phyloP scores from a whole-genome alignment of 2,888 invertebrate genomes.

The Sarcophaga subvicina region DNA sequence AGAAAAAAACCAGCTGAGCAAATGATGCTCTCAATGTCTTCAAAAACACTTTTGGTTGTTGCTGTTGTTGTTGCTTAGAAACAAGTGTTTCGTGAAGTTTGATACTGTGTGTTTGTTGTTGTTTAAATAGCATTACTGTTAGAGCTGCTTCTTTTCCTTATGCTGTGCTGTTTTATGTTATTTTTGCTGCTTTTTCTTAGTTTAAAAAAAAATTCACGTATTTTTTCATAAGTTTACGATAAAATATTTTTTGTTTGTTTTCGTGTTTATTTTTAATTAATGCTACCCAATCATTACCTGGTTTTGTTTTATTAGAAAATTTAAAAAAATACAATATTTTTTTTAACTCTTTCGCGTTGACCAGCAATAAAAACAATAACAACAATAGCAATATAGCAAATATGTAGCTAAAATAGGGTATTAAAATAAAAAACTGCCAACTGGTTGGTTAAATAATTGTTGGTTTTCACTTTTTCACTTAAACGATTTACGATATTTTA shows the following conservation, averaged over 20 bases:
- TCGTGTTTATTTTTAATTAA: not conserved
- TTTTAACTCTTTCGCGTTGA: slow-evolving; percentile 28
- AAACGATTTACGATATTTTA: slow-evolving; percentile 30
- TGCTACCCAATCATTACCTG: not conserved
- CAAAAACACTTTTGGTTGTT: not conserved
- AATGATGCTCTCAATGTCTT: too few relatives aligned
- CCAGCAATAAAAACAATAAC: slow-evolving; percentile 36
- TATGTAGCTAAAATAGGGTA: not conserved
- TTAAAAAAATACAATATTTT: slow-evolving; percentile 12
- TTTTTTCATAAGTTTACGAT: slow-evolving; percentile 68
- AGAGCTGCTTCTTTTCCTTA: slow-evolving; percentile 32
- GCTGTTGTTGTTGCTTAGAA: not conserved
- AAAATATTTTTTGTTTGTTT: slow-evolving; percentile 34
- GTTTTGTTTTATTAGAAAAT: not conserved
- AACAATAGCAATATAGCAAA: slow-evolving; percentile 3
- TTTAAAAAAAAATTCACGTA: slow-evolving; percentile 55
- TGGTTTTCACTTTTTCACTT: slow-evolving; percentile 65
- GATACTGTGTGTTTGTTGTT: slow-evolving; percentile 29
- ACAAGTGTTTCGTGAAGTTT: slow-evolving; percentile 57
- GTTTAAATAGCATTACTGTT: slow-evolving; percentile 27
- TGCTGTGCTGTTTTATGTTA: not conserved
- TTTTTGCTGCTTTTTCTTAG: not conserved
- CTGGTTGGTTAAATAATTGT: slow-evolving; percentile 66
- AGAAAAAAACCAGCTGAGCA: too few relatives aligned
- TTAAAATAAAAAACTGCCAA: slow-evolving; percentile 58